phyloP scores from a whole-genome alignment of 1,140 invertebrate genomes.

The Trichomalopsis sarcophagae region DNA sequence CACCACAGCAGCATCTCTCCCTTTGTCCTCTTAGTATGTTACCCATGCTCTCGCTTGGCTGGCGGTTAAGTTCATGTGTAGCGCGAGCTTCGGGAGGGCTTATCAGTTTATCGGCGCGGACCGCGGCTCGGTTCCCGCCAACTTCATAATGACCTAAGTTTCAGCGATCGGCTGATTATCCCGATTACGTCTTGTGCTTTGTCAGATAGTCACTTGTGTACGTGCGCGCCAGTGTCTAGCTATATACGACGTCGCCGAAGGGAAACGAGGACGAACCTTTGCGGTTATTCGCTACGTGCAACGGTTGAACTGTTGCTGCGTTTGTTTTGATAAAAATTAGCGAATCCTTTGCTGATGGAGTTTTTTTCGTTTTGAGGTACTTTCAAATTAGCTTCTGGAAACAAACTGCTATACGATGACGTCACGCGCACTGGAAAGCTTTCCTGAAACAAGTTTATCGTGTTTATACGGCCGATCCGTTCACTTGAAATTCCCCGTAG shows the following conservation, averaged over 20 bases:
- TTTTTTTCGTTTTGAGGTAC: no score
- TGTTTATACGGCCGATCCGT: no score
- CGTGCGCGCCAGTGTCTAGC: neutral
- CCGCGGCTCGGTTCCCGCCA: constrained; percentile 22
- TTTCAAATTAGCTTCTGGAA: no score
- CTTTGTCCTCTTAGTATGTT: constrained; percentile 8
- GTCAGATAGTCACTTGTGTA: constrained; percentile 11
- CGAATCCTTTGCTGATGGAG: no score
- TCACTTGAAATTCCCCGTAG: no score
- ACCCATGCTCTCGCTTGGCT: neutral
- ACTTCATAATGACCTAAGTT: constrained; percentile 51
- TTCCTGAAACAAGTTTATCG: no score
- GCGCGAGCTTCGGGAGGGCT: constrained; percentile 5
- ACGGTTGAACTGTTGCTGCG: no score
- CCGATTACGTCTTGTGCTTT: constrained; percentile 43
- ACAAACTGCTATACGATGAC: no score
- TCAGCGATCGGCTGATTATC: constrained; percentile 39
- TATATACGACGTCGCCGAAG: neutral
- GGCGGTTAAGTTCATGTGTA: constrained; percentile 15
- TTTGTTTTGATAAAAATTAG: no score
- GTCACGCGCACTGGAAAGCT: no score
- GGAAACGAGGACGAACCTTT: neutral
- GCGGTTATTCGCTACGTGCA: neutral
- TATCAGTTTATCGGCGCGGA: constrained; percentile 45
- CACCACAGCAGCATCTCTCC: neutral